These are phyloP conservation scores for Chrysotoxum bicinctum DNA, from an alignment of 2,888 invertebrate species.

Conservation along the genomic window DNA sequence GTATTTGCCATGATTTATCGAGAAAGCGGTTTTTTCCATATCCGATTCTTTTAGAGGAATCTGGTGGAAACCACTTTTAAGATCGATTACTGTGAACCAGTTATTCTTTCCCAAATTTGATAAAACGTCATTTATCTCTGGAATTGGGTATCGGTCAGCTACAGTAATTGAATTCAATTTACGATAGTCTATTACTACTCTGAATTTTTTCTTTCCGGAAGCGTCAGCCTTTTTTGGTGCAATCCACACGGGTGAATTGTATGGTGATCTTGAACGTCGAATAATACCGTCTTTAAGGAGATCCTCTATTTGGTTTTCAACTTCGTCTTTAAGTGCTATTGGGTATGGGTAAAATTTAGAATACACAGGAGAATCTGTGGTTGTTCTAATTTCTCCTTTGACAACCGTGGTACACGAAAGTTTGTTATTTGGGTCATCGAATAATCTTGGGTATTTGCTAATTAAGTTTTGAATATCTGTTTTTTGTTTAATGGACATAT, in stretches of 20 bases:
- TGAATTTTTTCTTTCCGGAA: slow-evolving; percentile 32
- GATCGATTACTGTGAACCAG: too few species aligned
- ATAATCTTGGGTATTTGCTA: neutral
- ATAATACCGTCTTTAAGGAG: slow-evolving; percentile 32
- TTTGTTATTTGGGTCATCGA: slow-evolving; percentile 20
- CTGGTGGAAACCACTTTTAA: too few species aligned
- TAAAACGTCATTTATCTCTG: slow-evolving; percentile 9
- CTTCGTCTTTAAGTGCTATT: slow-evolving; percentile 66
- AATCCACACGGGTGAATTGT: too few species aligned
- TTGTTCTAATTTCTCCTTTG: slow-evolving; percentile 76
- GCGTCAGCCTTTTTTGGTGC: too few species aligned
- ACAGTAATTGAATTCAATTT: slow-evolving; percentile 37
- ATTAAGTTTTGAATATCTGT: neutral
- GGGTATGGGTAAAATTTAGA: slow-evolving; percentile 70
- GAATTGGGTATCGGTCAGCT: slow-evolving; percentile 32
- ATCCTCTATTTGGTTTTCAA: slow-evolving; percentile 13
- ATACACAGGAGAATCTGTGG: slow-evolving; percentile 74
- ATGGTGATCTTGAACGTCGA: slow-evolving; percentile 29
- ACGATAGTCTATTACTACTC: slow-evolving; percentile 45
- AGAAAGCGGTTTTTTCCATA: too few species aligned
- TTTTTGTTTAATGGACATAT: slow-evolving; percentile 7
- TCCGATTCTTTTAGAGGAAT: too few species aligned
- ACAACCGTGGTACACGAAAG: slow-evolving; percentile 53
- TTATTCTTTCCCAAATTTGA: slow-evolving; percentile 8
- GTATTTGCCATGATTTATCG: too few species aligned